Conservation (phyloP, 23 tunicate genomes). For the Styela clava region DNA sequence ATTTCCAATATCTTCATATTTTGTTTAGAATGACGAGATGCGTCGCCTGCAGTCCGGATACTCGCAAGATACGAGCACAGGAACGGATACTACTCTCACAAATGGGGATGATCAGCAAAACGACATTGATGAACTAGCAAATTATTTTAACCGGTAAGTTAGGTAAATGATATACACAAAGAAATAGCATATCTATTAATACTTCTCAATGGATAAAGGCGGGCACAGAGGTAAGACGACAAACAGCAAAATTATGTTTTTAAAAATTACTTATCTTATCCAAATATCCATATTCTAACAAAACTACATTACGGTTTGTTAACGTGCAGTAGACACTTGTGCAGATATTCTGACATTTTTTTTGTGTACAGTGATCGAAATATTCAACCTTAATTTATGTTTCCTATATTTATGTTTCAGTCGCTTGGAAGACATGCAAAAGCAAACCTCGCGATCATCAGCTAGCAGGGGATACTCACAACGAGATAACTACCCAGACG, state of each 20-base stretch:
- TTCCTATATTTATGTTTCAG: too few relatives aligned
- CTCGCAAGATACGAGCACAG: constrained; percentile 51
- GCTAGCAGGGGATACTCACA: constrained; percentile 14
- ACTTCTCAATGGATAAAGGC: neutral
- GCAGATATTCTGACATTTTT: neutral
- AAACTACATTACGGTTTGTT: too few relatives aligned
- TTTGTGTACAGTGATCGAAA: too few relatives aligned
- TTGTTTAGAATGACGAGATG: constrained; percentile 71
- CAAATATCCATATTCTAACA: too few relatives aligned
- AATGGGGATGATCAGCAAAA: constrained; percentile 57
- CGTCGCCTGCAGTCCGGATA: constrained; percentile 61
- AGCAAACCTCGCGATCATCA: constrained; percentile 3
- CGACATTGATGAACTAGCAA: constrained; percentile 69
- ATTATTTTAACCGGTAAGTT: constrained; percentile 81
- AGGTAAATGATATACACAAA: constrained; percentile 13
- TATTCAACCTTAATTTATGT: too few relatives aligned
- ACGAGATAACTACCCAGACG: constrained; percentile 23
- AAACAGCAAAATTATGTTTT: neutral
- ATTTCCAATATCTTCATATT: neutral
- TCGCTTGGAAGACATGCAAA: constrained; percentile 35
- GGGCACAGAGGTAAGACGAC: neutral
- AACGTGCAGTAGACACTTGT: neutral
- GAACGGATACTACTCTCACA: constrained; percentile 74
- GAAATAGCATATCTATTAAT: neutral
- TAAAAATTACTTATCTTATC: too few relatives aligned